These are phyloP conservation scores for Macrotrachela quadricornifera DNA, from an alignment of 1,140 invertebrate species.

Conservation along the genomic window DNA sequence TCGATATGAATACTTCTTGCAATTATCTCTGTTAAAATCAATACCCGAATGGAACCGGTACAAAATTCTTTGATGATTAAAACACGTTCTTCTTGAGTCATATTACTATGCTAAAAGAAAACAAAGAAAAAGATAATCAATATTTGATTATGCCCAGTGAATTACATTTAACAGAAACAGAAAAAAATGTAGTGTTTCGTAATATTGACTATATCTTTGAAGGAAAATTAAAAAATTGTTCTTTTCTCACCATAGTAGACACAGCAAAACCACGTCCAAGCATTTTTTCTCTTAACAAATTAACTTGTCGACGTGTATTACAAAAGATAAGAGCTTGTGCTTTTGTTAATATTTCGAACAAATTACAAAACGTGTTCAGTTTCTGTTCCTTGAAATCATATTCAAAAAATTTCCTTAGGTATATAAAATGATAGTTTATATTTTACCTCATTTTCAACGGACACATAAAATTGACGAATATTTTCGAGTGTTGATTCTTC, in stretches of 20 bases:
- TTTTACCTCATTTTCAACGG: slow-evolving; percentile 59
- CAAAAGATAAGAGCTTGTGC: slow-evolving; percentile 99
- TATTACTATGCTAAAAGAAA: slow-evolving; percentile 66
- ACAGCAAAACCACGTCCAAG: slow-evolving; percentile 80
- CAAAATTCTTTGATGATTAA: slow-evolving; percentile 96
- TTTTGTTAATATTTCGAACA: slow-evolving; percentile 93
- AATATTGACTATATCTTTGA: too few relatives aligned
- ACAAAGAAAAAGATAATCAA: background rate
- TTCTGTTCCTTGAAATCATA: slow-evolving; percentile 70
- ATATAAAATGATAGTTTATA: background rate
- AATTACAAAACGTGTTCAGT: slow-evolving; percentile 64
- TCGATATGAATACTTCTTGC: slow-evolving; percentile 96
- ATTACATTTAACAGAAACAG: too few relatives aligned
- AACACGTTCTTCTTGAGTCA: slow-evolving; percentile 92
- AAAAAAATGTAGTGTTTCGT: too few relatives aligned
- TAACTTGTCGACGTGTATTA: slow-evolving; percentile 92
- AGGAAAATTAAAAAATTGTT: too few relatives aligned
- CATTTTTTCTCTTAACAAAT: slow-evolving; percentile 89
- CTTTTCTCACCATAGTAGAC: slow-evolving; percentile 53
- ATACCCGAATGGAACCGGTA: slow-evolving; percentile 77
- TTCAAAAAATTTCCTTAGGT: slow-evolving; percentile 1
- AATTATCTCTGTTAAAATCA: slow-evolving; percentile 88
- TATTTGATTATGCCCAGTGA: too few relatives aligned
- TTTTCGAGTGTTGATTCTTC: slow-evolving; percentile 96
- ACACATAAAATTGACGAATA: slow-evolving; percentile 94